These are phyloP conservation scores for Pelagia noctiluca DNA, from an alignment of 30 jellyfish, hydroid and myxozoan genomes.

Conservation along the genomic window DNA sequence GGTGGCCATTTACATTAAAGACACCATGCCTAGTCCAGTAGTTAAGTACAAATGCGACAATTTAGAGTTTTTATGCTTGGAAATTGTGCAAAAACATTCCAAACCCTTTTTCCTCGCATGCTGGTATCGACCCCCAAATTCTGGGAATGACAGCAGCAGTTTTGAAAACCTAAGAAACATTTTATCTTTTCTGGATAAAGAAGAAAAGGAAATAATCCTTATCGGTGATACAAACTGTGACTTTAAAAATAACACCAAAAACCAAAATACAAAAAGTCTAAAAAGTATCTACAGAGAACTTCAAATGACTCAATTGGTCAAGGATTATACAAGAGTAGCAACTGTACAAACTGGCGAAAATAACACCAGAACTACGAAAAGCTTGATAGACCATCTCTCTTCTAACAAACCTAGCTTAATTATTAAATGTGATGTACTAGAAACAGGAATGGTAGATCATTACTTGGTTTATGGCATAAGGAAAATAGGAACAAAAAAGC, in stretches of 20 bases:
- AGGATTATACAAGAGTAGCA: constrained; percentile 22
- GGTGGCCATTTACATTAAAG: constrained; percentile 48
- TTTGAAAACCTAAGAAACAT: neutral
- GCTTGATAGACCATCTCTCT: constrained; percentile 30
- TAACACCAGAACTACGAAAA: constrained; percentile 4
- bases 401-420: constrained; percentile 10
- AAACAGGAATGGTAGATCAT: constrained; percentile 48
- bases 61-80: constrained; percentile 16
- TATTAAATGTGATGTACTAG: neutral
- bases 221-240: constrained; percentile 46
- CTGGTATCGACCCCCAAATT: neutral
- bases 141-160: neutral
- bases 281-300: neutral
- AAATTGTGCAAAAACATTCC: neutral
- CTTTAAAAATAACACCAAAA: constrained; percentile 3
- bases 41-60: constrained; percentile 28
- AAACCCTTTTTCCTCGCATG: neutral
- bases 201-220: constrained; percentile 33
- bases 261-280: constrained; percentile 11
- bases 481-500: constrained; percentile 17
- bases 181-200: constrained; percentile 1
- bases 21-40: constrained; percentile 20
- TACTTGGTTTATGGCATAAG: constrained; percentile 32
- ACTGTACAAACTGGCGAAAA: neutral
- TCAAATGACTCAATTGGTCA: constrained; percentile 19